Base-by-base conservation (phyloP, 2,113 vertebrate species). In the Diadophis punctatus region DNA sequence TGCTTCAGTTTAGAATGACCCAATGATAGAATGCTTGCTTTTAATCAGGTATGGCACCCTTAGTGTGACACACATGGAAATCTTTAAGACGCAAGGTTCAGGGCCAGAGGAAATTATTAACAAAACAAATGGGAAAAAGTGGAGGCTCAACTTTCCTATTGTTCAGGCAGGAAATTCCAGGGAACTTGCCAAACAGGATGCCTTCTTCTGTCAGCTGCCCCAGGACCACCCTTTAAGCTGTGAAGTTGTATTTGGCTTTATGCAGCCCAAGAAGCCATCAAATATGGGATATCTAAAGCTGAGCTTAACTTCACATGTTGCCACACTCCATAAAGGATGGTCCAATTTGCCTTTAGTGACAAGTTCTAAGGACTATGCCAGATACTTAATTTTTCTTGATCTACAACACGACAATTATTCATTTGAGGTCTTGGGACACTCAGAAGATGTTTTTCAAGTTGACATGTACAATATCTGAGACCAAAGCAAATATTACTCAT, bases 121-220 rank as follows among this genome's bases (percentile, higher is more conserved):
- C 14, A 58, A 46, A 86, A 91, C 80, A 86, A 80, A 56, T 86
- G n/a, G 55, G 23, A 55, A 56, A 56, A 91, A 86, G 27, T 49
- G 56, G 27, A 86, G 55, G 80, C 48, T n/a, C 48, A 84, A 20
- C 43, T 91, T 86, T 46, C 90, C 90, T 91, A 86, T 91, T 86
- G 43, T 86, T 86, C 55, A 25, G 84, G 49, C 20, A 60, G 90
- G 90, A 86, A 86, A 91, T 91, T 91, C 90, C 84, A 86, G 53
- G 43, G 30, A n/a, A 9, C 30, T 49, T 91, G 53, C 90, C 74
- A 85, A 80, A 85, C 51, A 91, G 52, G 90, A 91, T 53, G n/a
- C 90, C 90, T 55, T 53, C 68, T 30, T 6, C n/a, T 85, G 49
- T 53, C 84, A 53, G 25, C 90, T 46, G 43, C 27, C 43, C 9